phyloP scores from a whole-genome alignment of 2,888 invertebrate species.

The Ochropacha duplaris region DNA sequence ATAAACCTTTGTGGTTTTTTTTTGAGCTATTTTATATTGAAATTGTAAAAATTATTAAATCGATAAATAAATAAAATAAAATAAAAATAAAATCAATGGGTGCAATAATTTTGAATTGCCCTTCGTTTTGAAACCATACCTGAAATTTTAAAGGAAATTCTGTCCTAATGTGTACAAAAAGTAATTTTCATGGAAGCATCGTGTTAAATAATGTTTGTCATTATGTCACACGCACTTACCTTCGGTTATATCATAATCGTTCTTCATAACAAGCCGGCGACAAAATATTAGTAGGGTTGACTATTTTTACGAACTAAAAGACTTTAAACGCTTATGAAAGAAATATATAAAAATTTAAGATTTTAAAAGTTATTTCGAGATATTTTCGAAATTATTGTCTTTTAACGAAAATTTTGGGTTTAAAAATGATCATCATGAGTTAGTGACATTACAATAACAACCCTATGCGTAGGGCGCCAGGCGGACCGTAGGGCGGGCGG shows the following conservation, averaged over 20 bases:
- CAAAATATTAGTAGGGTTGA: background rate
- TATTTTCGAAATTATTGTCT: background rate
- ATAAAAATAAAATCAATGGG: no score
- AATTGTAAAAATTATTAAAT: no score
- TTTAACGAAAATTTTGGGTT: background rate
- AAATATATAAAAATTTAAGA: no score
- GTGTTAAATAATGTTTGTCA: constrained; percentile 18
- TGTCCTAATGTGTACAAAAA: constrained; percentile 7
- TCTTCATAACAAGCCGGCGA: constrained; percentile 23
- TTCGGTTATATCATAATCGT: constrained; percentile 31
- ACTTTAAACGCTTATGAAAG: no score
- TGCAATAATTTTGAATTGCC: no score
- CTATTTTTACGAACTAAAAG: background rate
- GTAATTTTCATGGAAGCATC: constrained; percentile 6
- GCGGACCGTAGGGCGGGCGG: constrained; percentile 4
- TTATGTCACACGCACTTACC: constrained; percentile 22
- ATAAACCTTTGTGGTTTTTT: no score
- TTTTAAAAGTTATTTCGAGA: background rate
- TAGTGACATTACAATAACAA: background rate
- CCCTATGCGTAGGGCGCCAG: background rate
- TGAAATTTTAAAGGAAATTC: no score
- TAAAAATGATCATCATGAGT: background rate
- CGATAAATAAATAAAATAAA: no score
- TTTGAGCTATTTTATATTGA: no score
- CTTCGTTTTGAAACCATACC: no score